Evolutionary conservation across 2,888 invertebrate genomes (phyloP).

Genomic region (Parochlus steinenii): DNA sequence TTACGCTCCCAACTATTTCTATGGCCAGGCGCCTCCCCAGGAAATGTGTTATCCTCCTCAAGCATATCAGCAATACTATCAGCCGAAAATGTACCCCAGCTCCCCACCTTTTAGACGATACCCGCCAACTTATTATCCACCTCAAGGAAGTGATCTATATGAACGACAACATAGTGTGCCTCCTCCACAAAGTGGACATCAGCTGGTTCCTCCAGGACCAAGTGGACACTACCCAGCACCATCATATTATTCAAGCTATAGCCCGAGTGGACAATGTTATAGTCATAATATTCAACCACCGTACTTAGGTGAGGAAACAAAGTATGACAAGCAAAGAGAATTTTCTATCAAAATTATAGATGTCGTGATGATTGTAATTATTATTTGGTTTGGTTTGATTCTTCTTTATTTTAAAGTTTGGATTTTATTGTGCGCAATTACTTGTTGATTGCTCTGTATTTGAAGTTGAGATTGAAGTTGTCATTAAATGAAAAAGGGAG

Average conservation of each 20-base stretch:
- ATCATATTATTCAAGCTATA: conserved; percentile 39
- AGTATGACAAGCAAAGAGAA: conserved; percentile 11
- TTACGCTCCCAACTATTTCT: conserved; percentile 16
- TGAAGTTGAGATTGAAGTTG: too few relatives aligned
- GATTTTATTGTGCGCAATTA: too few relatives aligned
- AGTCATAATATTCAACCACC: conserved; percentile 30
- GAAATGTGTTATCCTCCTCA: conserved; percentile 32
- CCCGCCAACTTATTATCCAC: conserved; percentile 19
- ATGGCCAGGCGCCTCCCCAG: conserved; percentile 26
- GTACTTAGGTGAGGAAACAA: conserved; percentile 14
- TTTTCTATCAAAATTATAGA: too few relatives aligned
- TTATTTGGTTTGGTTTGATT: too few relatives aligned
- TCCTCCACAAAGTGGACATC: conserved; percentile 27
- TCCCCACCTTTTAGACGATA: conserved; percentile 23
- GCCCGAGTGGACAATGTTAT: conserved; percentile 33
- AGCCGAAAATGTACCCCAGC: conserved; percentile 33
- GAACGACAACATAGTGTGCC: conserved; percentile 30
- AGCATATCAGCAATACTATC: conserved; percentile 35
- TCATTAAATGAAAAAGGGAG: too few relatives aligned
- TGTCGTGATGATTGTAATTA: too few relatives aligned
- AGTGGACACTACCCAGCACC: conserved; percentile 39
- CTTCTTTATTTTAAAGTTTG: too few relatives aligned
- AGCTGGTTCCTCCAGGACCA: conserved; percentile 23
- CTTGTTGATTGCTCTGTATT: too few relatives aligned
- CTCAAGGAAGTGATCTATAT: conserved; percentile 17